Evolutionary conservation across 2,888 invertebrate species (phyloP).

Genomic region (Eumacrocentrus americanus): DNA sequence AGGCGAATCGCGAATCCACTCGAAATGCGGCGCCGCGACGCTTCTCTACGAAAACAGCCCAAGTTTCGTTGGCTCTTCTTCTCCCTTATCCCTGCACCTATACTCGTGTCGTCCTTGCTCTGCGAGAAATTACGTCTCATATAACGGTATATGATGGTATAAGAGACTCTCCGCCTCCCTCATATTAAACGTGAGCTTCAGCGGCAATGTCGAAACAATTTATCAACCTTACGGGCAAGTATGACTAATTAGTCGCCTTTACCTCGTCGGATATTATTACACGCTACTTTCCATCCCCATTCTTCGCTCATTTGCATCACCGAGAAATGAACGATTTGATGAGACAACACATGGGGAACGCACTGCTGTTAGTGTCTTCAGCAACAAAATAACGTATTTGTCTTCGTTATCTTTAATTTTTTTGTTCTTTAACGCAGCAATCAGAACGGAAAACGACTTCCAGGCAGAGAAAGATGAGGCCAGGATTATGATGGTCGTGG

Average conservation of each 20-base stretch:
- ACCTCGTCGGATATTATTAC: slow-evolving; percentile 45
- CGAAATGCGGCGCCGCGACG: not conserved
- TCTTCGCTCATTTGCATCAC: slow-evolving; percentile 7
- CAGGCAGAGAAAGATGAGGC: slow-evolving; percentile 8
- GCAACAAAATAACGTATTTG: too few species aligned
- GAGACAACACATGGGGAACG: not conserved
- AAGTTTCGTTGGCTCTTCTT: slow-evolving; percentile 31
- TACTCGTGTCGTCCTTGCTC: slow-evolving; percentile 15
- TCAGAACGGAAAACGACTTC: not conserved
- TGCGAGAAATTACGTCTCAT: slow-evolving; percentile 29
- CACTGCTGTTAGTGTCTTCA: too few species aligned
- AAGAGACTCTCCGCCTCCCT: slow-evolving; percentile 34
- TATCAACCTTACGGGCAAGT: slow-evolving; percentile 52
- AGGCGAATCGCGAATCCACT: not conserved
- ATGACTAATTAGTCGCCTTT: slow-evolving; percentile 53
- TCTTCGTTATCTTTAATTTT: too few species aligned
- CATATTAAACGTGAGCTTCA: slow-evolving; percentile 50
- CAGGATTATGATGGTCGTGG: too few species aligned
- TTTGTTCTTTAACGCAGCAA: not conserved
- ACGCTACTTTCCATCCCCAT: slow-evolving; percentile 28
- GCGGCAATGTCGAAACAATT: slow-evolving; percentile 51
- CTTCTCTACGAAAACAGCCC: slow-evolving; percentile 7
- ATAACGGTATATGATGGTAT: slow-evolving; percentile 8
- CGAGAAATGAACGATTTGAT: not conserved
- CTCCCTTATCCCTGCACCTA: slow-evolving; percentile 2